Percentiles rank a stretch among this genome's conserved stretches.
Evolutionary conservation across 2,888 invertebrate genomes (phyloP).

Genomic region (Brachypalpus laphriformis): DNA sequence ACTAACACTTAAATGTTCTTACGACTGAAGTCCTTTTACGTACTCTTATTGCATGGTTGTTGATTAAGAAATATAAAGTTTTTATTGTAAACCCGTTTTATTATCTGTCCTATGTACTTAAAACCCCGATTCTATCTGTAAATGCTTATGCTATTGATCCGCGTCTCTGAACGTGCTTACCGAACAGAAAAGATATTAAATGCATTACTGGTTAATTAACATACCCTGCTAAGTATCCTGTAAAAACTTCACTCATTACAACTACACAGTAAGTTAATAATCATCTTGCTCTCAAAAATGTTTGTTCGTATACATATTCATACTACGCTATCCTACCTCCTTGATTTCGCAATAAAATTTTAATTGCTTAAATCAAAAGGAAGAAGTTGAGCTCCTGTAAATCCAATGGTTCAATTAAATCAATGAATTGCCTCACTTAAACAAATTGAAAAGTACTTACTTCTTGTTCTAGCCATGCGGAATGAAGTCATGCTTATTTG

Average conservation of each 20-base stretch:
- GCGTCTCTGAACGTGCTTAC: too few species aligned
- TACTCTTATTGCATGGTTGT: too few species aligned
- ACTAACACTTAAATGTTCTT: too few species aligned
- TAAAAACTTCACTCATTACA: not conserved
- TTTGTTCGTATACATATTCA: not conserved
- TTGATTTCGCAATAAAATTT: constrained; percentile 22
- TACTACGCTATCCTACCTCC: not conserved
- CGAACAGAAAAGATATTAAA: too few species aligned
- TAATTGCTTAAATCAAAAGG: constrained; percentile 44
- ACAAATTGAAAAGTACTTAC: constrained; percentile 75
- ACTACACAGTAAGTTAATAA: not conserved
- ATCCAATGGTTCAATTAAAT: constrained; percentile 73
- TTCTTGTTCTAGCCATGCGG: constrained; percentile 61
- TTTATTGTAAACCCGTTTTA: too few species aligned
- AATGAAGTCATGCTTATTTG: constrained; percentile 66
- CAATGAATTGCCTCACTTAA: constrained; percentile 76
- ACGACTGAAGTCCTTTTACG: too few species aligned
- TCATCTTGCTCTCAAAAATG: not conserved
- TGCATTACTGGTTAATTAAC: not conserved
- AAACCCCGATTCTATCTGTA: too few species aligned
- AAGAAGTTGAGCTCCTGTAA: constrained; percentile 28
- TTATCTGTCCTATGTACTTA: too few species aligned
- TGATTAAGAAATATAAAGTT: too few species aligned
- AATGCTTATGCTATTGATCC: too few species aligned
- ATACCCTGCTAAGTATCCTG: not conserved